Conservation (phyloP, 37 sponge, comb jelly and placozoan genomes). For the Chondrilla cf. caribensis region DNA sequence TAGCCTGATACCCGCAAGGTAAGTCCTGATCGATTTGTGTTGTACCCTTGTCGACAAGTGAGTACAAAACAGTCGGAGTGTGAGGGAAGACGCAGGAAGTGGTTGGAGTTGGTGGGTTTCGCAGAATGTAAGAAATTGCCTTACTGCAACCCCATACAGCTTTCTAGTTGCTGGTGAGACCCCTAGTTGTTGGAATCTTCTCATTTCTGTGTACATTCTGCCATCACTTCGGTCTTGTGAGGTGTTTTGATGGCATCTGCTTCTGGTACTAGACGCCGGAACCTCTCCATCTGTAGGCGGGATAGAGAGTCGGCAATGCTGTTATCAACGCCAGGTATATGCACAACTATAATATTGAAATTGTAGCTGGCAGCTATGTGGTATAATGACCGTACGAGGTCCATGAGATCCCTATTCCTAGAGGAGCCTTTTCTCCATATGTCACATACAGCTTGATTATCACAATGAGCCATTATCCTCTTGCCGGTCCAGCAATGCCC, state of each 20-base stretch:
- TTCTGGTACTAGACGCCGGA: slow-evolving; percentile 20
- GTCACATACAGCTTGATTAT: slow-evolving; percentile 46
- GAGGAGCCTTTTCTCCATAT: slow-evolving; percentile 17
- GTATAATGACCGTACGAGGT: slow-evolving; percentile 38
- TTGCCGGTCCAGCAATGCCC: slow-evolving; percentile 36
- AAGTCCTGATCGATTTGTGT: slow-evolving; percentile 20
- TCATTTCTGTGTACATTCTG: too few species aligned
- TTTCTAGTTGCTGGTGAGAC: not conserved
- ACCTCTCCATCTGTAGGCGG: not conserved
- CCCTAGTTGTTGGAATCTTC: slow-evolving; percentile 1
- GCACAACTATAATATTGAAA: slow-evolving; percentile 10
- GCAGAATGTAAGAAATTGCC: slow-evolving; percentile 30
- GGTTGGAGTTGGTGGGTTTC: not conserved
- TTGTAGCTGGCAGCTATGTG: slow-evolving; percentile 34
- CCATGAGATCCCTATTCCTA: slow-evolving; percentile 38
- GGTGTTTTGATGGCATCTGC: not conserved
- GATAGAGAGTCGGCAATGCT: slow-evolving; percentile 53
- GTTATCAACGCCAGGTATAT: slow-evolving; percentile 34
- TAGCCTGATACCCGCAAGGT: slow-evolving; percentile 42
- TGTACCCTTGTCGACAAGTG: not conserved
- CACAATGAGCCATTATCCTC: slow-evolving; percentile 10
- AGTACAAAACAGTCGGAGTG: slow-evolving; percentile 16
- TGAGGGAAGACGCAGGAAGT: slow-evolving; percentile 21
- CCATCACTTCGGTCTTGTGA: not conserved
- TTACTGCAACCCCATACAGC: not conserved